Evolutionary conservation across 2,888 invertebrate genomes (phyloP).

Genomic region (Lapara coniferarum): DNA sequence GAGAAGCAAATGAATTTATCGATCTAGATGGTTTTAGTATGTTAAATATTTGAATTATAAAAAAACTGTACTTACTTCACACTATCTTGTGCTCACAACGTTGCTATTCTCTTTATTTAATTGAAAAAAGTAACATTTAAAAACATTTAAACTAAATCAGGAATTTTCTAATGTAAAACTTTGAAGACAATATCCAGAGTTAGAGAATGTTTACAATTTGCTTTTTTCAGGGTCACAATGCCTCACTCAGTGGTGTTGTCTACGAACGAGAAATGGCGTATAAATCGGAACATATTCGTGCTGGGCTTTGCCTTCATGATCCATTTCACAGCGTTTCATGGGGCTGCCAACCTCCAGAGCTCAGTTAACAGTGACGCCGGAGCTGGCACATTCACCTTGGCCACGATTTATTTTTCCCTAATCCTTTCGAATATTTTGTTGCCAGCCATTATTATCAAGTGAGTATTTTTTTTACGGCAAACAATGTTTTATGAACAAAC

Average conservation of each 20-base stretch:
- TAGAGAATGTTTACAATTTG: neutral
- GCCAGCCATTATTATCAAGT: constrained; percentile 93
- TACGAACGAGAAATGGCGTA: constrained; percentile 87
- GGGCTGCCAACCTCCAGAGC: constrained; percentile 92
- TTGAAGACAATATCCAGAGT: no score
- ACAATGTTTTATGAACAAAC: no score
- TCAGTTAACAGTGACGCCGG: constrained; percentile 92
- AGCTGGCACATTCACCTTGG: constrained; percentile 92
- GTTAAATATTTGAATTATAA: no score
- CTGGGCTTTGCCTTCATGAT: constrained; percentile 95
- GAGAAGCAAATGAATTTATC: no score
- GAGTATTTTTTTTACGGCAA: constrained; percentile 51
- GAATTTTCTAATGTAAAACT: no score
- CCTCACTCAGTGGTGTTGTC: constrained; percentile 66
- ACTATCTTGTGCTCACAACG: no score
- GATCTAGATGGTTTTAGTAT: no score
- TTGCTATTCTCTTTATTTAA: no score
- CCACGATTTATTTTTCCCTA: constrained; percentile 93
- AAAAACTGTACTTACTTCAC: no score
- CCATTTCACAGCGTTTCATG: constrained; percentile 96
- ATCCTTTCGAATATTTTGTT: constrained; percentile 95
- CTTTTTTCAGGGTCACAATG: constrained; percentile 46
- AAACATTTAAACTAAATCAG: no score
- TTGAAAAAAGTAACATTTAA: no score
- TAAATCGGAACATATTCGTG: constrained; percentile 92